Evolutionary conservation across 2,113 vertebrate species (phyloP).

Genomic region (Scomber colias): DNA sequence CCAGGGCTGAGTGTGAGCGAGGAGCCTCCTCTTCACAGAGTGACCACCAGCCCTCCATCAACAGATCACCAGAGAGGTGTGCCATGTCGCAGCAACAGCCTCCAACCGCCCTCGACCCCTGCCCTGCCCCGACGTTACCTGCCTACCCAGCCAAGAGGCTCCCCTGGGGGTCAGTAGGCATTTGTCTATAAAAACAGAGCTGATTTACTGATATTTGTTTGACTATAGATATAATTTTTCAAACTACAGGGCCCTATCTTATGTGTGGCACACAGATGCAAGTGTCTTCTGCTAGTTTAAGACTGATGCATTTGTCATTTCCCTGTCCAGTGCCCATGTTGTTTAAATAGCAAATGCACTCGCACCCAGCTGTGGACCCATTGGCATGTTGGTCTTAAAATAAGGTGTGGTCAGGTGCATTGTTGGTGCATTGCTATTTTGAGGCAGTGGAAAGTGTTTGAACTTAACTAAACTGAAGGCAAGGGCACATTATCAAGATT

Average conservation of each 20-base stretch:
- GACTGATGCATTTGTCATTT: too few relatives aligned
- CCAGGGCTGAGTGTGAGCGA: conserved; percentile 75
- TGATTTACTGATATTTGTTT: background rate
- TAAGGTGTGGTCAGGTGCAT: too few relatives aligned
- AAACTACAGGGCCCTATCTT: background rate
- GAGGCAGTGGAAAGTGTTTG: too few relatives aligned
- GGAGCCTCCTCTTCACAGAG: conserved; percentile 76
- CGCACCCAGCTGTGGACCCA: too few relatives aligned
- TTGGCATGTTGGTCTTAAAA: too few relatives aligned
- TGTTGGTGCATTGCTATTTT: too few relatives aligned
- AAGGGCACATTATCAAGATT: too few relatives aligned
- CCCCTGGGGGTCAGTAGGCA: conserved; percentile 73
- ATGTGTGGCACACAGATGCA: too few relatives aligned
- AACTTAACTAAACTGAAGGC: too few relatives aligned
- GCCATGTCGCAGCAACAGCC: conserved; percentile 68
- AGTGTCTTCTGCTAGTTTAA: too few relatives aligned
- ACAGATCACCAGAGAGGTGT: conserved; percentile 66
- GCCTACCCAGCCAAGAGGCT: conserved; percentile 76
- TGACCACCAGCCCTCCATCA: conserved; percentile 37
- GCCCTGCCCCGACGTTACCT: conserved; percentile 79
- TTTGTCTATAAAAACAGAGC: background rate
- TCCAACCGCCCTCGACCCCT: conserved; percentile 79
- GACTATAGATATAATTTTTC: background rate
- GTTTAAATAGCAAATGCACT: too few relatives aligned
- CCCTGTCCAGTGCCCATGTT: too few relatives aligned